Percentiles rank a stretch among this genome's conserved stretches.
These are phyloP conservation scores for Orchestia grillus DNA, from an alignment of 1,140 invertebrate species.

Conservation along the genomic window DNA sequence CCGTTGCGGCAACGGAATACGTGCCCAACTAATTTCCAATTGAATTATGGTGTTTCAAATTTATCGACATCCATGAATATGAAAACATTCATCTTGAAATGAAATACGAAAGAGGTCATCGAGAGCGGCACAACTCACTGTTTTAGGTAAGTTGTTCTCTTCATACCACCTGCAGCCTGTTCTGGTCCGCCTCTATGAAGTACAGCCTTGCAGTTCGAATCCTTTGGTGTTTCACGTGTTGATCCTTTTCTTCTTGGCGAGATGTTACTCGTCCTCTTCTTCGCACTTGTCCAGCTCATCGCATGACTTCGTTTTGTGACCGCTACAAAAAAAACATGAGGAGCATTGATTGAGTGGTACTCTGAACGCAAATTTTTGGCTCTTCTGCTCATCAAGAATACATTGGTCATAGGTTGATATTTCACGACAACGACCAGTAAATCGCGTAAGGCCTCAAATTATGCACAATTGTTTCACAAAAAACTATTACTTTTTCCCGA, in stretches of 20 bases:
- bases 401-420: too few relatives aligned
- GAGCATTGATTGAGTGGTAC: background rate
- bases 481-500: too few relatives aligned
- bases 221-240: too few relatives aligned
- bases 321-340: slow-evolving; percentile 62
- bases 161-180: too few relatives aligned
- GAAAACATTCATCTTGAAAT: background rate
- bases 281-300: slow-evolving; percentile 67
- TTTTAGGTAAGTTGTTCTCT: background rate
- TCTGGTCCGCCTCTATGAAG: too few relatives aligned
- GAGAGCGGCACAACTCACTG: background rate
- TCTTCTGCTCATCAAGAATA: too few relatives aligned
- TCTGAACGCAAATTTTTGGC: too few relatives aligned
- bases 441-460: too few relatives aligned
- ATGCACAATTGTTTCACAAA: too few relatives aligned
- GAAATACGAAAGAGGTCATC: background rate
- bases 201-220: too few relatives aligned
- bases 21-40: background rate
- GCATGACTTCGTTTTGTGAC: slow-evolving; percentile 66
- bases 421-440: too few relatives aligned
- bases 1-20: background rate
- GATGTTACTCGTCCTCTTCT: slow-evolving; percentile 57
- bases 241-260: background rate
- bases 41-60: background rate
- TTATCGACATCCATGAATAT: background rate